Evolutionary conservation across 1,140 invertebrate genomes (phyloP), one percentile per base, ranked within the genome.

Genomic region (Drosophila nigromelanica): DNA sequence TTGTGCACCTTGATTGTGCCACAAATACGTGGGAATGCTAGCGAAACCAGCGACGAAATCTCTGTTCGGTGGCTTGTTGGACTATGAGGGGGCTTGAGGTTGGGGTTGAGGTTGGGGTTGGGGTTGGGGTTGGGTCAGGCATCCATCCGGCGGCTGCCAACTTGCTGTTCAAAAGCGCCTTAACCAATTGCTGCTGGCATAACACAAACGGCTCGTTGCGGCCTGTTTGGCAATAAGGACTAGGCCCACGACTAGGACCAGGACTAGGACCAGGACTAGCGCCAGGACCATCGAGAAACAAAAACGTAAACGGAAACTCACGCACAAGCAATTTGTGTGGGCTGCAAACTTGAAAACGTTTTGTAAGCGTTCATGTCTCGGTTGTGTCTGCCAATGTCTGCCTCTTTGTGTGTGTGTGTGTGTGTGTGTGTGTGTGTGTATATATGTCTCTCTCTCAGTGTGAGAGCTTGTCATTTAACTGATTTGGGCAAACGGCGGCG

Each of bases 1-100:
- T 59, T 75, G 72, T 79, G 77, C 50, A 64, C 45, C 78, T 66
- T 80, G 80, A 81, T 81, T 76, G 73, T 73, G 73, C 69, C 69
- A 66, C 73, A 81, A 80, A 80, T 76, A 73, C 78, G 78, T 73
- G 78, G 54, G 48, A 39, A 59, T 52, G 51, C 66, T 55, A 64
- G 60, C 50, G 66, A 67, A 43, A 48, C 48, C 21, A 35, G 33
- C 40, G 14, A 30, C 7, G 24, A 45, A 80, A 80, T 72, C 77
- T 59, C 66, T 50, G n/a, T 12, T 8, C 0, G n/a, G 39, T 30
- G 40, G 21, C 4, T 27, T 27, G 24, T 15, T 59, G 21, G 21
- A 24, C 21, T 24, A 4, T 24, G 21, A 24, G 21, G 21, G 21
- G 18, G 27, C 1, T n/a, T 47, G 45, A 11, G 18, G 15, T 12